These are phyloP conservation scores for Erannis defoliaria DNA, from an alignment of 2,888 invertebrate genomes.

Conservation along the genomic window DNA sequence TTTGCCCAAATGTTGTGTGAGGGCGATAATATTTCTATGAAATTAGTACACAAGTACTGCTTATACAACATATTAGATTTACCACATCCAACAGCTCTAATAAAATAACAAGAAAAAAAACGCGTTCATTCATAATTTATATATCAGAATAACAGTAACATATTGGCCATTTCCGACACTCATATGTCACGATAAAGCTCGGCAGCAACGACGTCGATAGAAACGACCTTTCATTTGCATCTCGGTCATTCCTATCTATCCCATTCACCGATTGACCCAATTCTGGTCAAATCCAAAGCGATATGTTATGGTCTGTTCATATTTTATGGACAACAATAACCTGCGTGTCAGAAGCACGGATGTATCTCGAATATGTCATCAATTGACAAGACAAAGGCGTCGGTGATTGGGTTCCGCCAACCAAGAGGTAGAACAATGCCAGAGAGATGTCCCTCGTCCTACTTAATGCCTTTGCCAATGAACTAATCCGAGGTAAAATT, in stretches of 20 bases:
- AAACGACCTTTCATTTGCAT: conserved; percentile 31
- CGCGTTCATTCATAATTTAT: background rate
- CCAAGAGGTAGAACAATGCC: conserved; percentile 53
- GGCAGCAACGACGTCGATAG: conserved; percentile 15
- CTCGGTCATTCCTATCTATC: conserved; percentile 30
- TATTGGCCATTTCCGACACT: background rate
- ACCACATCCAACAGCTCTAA: no score
- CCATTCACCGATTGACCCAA: conserved; percentile 42
- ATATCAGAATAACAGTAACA: conserved; percentile 8
- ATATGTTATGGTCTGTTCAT: conserved; percentile 46
- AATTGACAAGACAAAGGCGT: conserved; percentile 60
- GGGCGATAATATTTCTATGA: background rate
- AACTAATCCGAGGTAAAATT: conserved; percentile 45
- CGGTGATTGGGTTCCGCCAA: conserved; percentile 61
- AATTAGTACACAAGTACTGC: no score
- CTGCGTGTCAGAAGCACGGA: conserved; percentile 44
- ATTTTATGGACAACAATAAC: conserved; percentile 48
- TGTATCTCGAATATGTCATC: conserved; percentile 59
- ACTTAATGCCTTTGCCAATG: conserved; percentile 45
- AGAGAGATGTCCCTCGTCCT: conserved; percentile 47
- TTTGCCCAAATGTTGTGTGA: background rate
- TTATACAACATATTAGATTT: no score
- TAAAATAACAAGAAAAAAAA: background rate
- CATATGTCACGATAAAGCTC: conserved; percentile 27
- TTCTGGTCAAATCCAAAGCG: conserved; percentile 33